phyloP scores from a whole-genome alignment of 2,113 vertebrate genomes.

The mouse (Mus musculus) region DNA sequence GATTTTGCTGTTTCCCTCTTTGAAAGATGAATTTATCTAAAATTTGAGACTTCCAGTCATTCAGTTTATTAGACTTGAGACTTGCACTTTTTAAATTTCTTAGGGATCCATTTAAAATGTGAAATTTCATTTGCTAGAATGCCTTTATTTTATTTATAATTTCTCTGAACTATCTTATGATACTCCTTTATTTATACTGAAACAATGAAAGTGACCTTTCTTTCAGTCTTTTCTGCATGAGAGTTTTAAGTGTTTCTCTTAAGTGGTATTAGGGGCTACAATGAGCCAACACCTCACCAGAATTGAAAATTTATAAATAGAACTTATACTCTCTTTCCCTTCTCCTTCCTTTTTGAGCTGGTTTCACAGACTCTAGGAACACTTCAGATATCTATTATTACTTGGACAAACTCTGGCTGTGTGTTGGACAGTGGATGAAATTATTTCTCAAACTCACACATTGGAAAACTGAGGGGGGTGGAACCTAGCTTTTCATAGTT shows the following conservation, averaged over 20 bases:
- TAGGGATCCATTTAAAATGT: slow-evolving; percentile 1
- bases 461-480: slow-evolving; percentile 13
- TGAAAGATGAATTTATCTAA: slow-evolving; percentile 15
- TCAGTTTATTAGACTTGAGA: not conserved
- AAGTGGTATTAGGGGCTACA: not conserved
- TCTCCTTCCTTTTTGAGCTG: not conserved
- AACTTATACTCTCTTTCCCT: rapidly evolving
- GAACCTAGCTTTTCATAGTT: not conserved
- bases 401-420: not conserved
- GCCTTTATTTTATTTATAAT: not conserved
- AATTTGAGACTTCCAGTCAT: not conserved
- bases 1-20: not conserved
- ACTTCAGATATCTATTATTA: slow-evolving; percentile 7
- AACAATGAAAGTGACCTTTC: not conserved
- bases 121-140: slow-evolving; percentile 10
- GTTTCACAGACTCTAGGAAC: slow-evolving; percentile 6
- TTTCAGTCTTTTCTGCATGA: slow-evolving; percentile 37
- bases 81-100: not conserved
- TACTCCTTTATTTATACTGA: not conserved
- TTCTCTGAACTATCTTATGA: slow-evolving; percentile 30
- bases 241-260: not conserved
- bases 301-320: slow-evolving; percentile 38
- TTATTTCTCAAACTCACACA: slow-evolving; percentile 42
- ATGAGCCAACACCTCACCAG: not conserved
- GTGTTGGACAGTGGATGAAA: slow-evolving; percentile 11